A percentile compares a stretch with the other conserved stretches of the same genome.
These are phyloP conservation scores for Pedetes capensis DNA, from an alignment of 2,113 vertebrate genomes.

Conservation along the genomic window DNA sequence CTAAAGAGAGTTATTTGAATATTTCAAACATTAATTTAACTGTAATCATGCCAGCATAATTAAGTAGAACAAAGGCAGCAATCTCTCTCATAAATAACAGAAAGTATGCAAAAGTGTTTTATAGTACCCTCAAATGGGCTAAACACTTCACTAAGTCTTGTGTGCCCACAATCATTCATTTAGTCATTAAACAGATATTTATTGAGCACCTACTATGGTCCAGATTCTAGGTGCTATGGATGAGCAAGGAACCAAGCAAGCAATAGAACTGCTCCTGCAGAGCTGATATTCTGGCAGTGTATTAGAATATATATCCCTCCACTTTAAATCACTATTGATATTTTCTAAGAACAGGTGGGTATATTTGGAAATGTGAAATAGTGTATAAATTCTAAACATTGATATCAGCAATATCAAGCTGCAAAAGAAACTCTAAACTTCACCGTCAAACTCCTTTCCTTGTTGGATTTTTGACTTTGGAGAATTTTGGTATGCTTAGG, in stretches of 20 bases:
- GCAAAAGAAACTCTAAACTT: not conserved
- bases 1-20: slow-evolving; percentile 14
- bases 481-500: not conserved
- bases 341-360: not conserved
- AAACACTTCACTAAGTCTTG: not conserved
- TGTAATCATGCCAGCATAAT: slow-evolving; percentile 11
- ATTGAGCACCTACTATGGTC: not conserved
- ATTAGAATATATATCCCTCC: not conserved
- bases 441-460: not conserved
- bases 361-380: slow-evolving; percentile 26
- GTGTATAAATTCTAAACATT: not conserved
- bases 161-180: not conserved
- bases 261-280: not conserved
- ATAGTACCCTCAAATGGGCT: not conserved
- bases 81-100: not conserved
- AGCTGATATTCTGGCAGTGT: not conserved
- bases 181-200: not conserved
- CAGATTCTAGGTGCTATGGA: not conserved
- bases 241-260: not conserved
- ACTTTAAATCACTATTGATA: not conserved
- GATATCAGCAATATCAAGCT: not conserved
- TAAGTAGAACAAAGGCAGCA: slow-evolving; percentile 1
- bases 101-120: not conserved
- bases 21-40: slow-evolving; percentile 39
- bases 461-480: not conserved